Conservation (phyloP, 2,113 vertebrate genomes). For the Phyllostomus discolor region DNA sequence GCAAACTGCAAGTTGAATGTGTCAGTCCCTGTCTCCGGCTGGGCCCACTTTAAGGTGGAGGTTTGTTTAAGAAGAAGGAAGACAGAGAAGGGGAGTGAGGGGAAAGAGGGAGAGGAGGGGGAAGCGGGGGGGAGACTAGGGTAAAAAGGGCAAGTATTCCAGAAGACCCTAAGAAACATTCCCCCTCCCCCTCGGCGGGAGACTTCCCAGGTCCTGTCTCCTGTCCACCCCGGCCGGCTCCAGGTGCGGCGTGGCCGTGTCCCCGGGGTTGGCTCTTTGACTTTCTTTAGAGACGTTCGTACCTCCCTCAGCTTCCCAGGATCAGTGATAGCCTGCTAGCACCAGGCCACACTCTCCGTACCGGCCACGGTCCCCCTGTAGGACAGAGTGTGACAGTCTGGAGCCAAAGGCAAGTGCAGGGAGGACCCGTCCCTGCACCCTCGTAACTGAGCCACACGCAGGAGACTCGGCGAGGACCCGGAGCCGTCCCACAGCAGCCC, state of each 20-base stretch:
- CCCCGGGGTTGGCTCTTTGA: not conserved
- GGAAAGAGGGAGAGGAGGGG: too few species aligned
- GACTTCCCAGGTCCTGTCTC: not conserved
- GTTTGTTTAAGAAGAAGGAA: not conserved
- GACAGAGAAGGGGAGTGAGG: fast-evolving
- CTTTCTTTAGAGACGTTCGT: not conserved
- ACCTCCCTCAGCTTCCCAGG: not conserved
- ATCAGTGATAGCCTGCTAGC: not conserved
- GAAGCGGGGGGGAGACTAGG: too few species aligned
- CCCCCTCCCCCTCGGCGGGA: too few species aligned
- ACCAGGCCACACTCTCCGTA: not conserved
- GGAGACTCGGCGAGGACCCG: not conserved
- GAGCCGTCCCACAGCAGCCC: not conserved
- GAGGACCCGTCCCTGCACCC: not conserved
- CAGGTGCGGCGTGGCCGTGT: not conserved
- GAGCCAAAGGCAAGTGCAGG: not conserved
- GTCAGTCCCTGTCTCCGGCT: not conserved
- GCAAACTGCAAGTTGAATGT: fast-evolving
- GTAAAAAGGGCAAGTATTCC: not conserved
- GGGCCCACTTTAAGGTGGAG: not conserved
- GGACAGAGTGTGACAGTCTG: not conserved
- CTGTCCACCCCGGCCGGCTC: not conserved
- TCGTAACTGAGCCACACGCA: not conserved
- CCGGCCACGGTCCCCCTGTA: not conserved
- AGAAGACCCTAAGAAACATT: not conserved